Evolutionary conservation across 2,797 vertebrate genomes (phyloP), one percentile per base, ranked within the genome.

Genomic region (Bufotes viridis): DNA sequence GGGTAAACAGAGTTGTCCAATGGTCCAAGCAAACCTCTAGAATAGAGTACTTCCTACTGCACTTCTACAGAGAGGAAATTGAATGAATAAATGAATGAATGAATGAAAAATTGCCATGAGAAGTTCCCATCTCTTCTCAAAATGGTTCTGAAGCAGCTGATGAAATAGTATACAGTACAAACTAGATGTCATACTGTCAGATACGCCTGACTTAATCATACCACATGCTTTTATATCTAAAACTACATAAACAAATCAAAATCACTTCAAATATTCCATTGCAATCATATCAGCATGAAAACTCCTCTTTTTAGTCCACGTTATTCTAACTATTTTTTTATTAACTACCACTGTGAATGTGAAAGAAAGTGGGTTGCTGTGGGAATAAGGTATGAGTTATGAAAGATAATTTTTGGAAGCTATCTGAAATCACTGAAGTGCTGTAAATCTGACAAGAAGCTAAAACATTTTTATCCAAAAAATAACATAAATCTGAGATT

Each of bases 401-500:
- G 18, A 69, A 65, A 11, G 26, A 49, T 63, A 13, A 78, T 49
- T 81, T 67, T 69, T 79, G 76, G 29, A 80, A 86, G 42, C 58
- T 20, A 78, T 55, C 60, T 78, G 74, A 26, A 78, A 34, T 65
- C 63, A 34, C 60, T 85, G 72, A 76, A 85, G 60, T 85, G 75
- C 74, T 72, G 53, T 81, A 74, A 74, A 81, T 74, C 22, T 87
- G 57, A 82, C 58, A 87, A 87, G 14, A 61, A 75, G 57, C 57
- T 81, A 55, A 91, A 89, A 65, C 87, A 58, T 55, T 91, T 90
- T 85, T 89, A 60, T 42, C 85, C 24, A 24, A 78, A 87, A 22
- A 60, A 87, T 15, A 88, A 88, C 67, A 81, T 86, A 65, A 90
- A 80, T 0, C 6, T 81, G 60, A 61, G 65, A 65, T 89, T 18